phyloP scores from a whole-genome alignment of 1,140 invertebrate species.

The Lordiphosa mommai region DNA sequence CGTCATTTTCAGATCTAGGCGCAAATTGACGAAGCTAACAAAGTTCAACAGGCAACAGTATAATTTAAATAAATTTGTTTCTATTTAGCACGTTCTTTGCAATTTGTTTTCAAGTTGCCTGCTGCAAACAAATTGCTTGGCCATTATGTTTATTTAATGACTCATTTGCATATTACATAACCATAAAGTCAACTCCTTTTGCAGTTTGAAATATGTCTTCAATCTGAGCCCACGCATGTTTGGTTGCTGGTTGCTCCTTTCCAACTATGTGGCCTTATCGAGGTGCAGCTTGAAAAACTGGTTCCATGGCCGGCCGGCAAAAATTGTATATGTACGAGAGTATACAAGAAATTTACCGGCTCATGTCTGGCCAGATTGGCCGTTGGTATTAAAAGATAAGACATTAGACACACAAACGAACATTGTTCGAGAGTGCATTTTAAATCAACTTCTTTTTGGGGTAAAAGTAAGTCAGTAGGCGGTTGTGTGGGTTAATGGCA shows the following conservation, averaged over 20 bases:
- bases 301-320: slow-evolving; percentile 41
- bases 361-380: slow-evolving; percentile 43
- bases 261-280: slow-evolving; percentile 17
- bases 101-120: slow-evolving; percentile 23
- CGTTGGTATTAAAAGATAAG: slow-evolving; percentile 50
- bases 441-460: slow-evolving; percentile 34
- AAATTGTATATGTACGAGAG: slow-evolving; percentile 1
- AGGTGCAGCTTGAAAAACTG: slow-evolving; percentile 29
- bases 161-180: slow-evolving; percentile 46
- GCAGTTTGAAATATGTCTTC: slow-evolving; percentile 27
- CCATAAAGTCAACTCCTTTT: slow-evolving; percentile 11
- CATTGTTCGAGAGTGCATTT: slow-evolving; percentile 40
- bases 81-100: slow-evolving; percentile 19
- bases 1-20: neutral
- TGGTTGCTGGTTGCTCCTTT: slow-evolving; percentile 26
- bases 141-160: slow-evolving; percentile 33
- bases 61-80: slow-evolving; percentile 44
- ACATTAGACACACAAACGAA: slow-evolving; percentile 34
- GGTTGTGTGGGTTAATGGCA: slow-evolving; percentile 41
- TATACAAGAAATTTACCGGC: slow-evolving; percentile 14
- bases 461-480: slow-evolving; percentile 49
- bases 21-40: slow-evolving; percentile 24
- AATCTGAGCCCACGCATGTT: slow-evolving; percentile 39
- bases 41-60: slow-evolving; percentile 7
- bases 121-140: slow-evolving; percentile 20